phyloP scores from a whole-genome alignment of 2,888 invertebrate species.

The Lasioglossum leucozonium region DNA sequence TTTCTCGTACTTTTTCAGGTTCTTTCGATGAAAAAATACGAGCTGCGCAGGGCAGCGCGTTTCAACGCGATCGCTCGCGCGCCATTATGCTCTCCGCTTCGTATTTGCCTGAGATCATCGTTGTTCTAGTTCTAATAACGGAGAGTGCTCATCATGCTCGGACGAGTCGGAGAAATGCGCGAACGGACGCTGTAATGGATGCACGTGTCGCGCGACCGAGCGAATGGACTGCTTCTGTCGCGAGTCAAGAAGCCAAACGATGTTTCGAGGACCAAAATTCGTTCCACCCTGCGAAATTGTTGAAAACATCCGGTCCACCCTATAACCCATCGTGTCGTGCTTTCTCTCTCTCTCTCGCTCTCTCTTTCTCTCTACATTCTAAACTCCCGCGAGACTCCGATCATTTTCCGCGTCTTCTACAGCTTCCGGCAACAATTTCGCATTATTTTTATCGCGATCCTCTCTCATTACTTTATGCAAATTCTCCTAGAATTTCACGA shows the following conservation, averaged over 20 bases:
- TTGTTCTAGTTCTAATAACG: slow-evolving; percentile 75
- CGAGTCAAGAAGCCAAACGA: background rate
- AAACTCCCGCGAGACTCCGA: background rate
- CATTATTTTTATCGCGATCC: background rate
- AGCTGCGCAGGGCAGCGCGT: slow-evolving; percentile 22
- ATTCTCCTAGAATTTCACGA: background rate
- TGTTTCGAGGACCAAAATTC: background rate
- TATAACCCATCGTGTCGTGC: background rate
- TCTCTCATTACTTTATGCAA: background rate
- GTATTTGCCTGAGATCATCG: slow-evolving; percentile 63
- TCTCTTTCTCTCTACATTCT: background rate
- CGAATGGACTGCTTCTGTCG: slow-evolving; percentile 33
- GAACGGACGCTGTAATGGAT: slow-evolving; percentile 22
- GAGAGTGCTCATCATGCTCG: slow-evolving; percentile 70
- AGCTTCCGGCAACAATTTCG: background rate
- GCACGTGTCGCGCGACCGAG: slow-evolving; percentile 26
- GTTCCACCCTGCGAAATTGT: background rate
- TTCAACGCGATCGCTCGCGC: slow-evolving; percentile 58
- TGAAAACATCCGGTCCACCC: background rate
- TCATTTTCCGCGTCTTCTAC: background rate
- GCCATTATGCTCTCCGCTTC: slow-evolving; percentile 62
- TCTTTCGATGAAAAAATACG: background rate
- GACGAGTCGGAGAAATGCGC: slow-evolving; percentile 43
- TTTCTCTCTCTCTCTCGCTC: background rate
- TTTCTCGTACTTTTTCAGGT: background rate